Base-by-base conservation (phyloP, 1,140 invertebrate species). In the Mesaphorura yosii region DNA sequence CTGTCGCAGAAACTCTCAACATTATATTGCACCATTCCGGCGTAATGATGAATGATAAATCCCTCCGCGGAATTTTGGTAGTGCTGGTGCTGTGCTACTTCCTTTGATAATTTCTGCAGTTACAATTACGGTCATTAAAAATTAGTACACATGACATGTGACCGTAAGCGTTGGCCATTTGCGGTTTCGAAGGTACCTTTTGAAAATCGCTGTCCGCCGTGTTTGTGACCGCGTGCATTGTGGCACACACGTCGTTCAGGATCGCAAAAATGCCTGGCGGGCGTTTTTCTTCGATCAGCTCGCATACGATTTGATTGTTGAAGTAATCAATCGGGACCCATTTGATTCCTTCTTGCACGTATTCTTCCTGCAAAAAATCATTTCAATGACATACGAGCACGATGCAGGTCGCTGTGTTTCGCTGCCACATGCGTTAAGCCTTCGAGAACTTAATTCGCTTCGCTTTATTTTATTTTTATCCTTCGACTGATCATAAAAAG, bases 321-420 rank as follows among this genome's bases (percentile, higher is more conserved):
- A 84, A 84, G 66, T 80, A 86, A 23, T 84, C 79, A 55, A 86
- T 82, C n/a, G 78, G 73, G 5, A 74, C 78, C 82, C 82, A 85
- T 63, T 76, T 72, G 46, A 85, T 83, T 37, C 79, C 80, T 69
- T 85, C 82, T 48, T 75, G 68, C 2, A 82, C 73, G 65, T 84
- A 84, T 63, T 84, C 82, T 66, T 84, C 82, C 78, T 80, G 65
- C 12, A 37, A 17, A 37, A 37, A 37, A 12, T 17, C 12, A 37
- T 37, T 37, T 12, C 12, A 37, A 37, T 12, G 34, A 12, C n/a
- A n/a, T n/a, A n/a, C n/a, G n/a, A n/a, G n/a, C n/a, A n/a, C n/a
- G n/a, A n/a, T n/a, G n/a, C n/a, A n/a, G n/a, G n/a, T n/a, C n/a
- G n/a, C n/a, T n/a, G n/a, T n/a, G n/a, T n/a, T 34, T 34, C n/a